Conservation (phyloP, 1,140 invertebrate genomes). For the Aleiodes sp. region DNA sequence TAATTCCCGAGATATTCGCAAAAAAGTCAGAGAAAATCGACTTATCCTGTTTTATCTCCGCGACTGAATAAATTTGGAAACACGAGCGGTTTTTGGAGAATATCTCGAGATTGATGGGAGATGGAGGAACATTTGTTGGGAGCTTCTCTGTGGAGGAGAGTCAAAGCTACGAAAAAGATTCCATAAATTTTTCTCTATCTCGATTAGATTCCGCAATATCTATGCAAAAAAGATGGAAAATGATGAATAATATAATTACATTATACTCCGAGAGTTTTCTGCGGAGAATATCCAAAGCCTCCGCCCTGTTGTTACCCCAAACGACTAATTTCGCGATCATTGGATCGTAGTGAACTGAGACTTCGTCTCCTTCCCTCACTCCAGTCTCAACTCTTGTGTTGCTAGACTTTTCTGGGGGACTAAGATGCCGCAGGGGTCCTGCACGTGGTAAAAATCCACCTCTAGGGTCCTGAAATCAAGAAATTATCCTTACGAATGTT, state of each 20-base stretch:
- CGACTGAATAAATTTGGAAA: too few relatives aligned
- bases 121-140: too few relatives aligned
- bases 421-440: slow-evolving; percentile 79
- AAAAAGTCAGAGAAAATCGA: too few relatives aligned
- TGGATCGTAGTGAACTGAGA: slow-evolving; percentile 98
- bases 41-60: too few relatives aligned
- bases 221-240: slow-evolving; percentile 27
- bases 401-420: slow-evolving; percentile 68
- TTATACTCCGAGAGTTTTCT: slow-evolving; percentile 85
- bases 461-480: slow-evolving; percentile 72
- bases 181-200: too few relatives aligned
- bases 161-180: too few relatives aligned
- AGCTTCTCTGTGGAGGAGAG: too few relatives aligned
- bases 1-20: too few relatives aligned
- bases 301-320: slow-evolving; percentile 85
- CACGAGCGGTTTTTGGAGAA: too few relatives aligned
- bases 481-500: too few relatives aligned
- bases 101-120: too few relatives aligned
- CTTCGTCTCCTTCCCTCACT: slow-evolving; percentile 82
- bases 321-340: slow-evolving; percentile 99
- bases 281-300: slow-evolving; percentile 84
- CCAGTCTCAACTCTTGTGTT: slow-evolving; percentile 83
- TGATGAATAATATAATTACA: slow-evolving; percentile 66
- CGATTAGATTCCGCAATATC: too few relatives aligned
- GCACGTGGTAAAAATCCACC: slow-evolving; percentile 91